These are phyloP conservation scores for Pseudoatta argentina DNA, from an alignment of 1,140 invertebrate species.

Conservation along the genomic window DNA sequence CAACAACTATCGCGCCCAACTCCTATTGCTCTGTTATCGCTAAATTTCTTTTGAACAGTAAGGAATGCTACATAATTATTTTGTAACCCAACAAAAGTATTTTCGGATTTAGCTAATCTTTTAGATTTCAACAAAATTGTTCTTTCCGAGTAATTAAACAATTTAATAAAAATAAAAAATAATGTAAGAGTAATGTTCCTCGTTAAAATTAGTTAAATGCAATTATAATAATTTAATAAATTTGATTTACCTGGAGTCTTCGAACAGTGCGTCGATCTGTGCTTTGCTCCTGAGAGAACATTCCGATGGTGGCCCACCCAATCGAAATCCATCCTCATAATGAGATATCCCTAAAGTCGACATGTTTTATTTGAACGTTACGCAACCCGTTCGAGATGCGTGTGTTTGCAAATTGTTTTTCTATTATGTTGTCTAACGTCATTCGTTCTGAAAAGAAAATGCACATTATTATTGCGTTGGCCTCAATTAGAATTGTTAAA, in stretches of 20 bases:
- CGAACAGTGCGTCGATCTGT: conserved; percentile 93
- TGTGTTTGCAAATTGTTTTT: conserved; percentile 3
- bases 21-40: too few relatives aligned
- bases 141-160: not conserved
- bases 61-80: too few relatives aligned
- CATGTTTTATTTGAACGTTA: conserved; percentile 46
- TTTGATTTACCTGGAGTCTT: conserved; percentile 85
- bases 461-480: not conserved
- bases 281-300: conserved; percentile 85
- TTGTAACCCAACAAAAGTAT: too few relatives aligned
- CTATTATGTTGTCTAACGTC: conserved; percentile 30
- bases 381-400: not conserved
- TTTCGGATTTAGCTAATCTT: too few relatives aligned
- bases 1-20: too few relatives aligned
- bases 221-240: not conserved
- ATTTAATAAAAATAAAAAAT: not conserved
- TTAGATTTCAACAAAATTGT: too few relatives aligned
- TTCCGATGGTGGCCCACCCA: conserved; percentile 82
- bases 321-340: conserved; percentile 82
- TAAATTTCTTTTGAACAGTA: too few relatives aligned
- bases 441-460: conserved; percentile 66
- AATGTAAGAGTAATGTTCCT: not conserved
- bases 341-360: conserved; percentile 78
- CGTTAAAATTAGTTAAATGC: not conserved
- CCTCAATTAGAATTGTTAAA: not conserved